Percentiles rank a stretch among this genome's conserved stretches.
phyloP scores from a whole-genome alignment of 2,797 vertebrate genomes.

The Rousettus madagascariensis region DNA sequence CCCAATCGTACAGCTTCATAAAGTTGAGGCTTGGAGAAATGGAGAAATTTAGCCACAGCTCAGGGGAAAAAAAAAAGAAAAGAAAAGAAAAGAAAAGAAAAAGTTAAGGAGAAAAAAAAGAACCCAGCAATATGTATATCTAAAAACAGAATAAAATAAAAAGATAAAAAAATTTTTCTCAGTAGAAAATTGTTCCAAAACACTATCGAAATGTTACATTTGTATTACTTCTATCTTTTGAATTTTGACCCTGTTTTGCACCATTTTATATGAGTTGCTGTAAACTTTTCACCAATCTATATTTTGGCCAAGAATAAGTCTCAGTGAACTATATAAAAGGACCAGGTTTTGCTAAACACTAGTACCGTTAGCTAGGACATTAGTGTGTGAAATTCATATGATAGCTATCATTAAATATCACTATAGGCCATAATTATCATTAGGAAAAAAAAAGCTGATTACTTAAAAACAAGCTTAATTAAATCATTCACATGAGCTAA shows the following conservation, averaged over 20 bases:
- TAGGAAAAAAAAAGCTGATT: neutral
- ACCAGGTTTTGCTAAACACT: neutral
- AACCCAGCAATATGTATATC: neutral
- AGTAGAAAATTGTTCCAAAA: conserved; percentile 1
- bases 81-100: neutral
- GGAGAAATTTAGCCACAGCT: neutral
- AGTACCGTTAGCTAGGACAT: neutral
- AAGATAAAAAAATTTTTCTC: neutral
- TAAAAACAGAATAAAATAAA: conserved; percentile 38
- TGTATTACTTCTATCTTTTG: neutral
- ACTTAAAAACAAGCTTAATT: neutral
- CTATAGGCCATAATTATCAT: neutral
- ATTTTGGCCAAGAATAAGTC: neutral
- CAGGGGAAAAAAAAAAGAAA: neutral
- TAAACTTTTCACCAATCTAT: neutral
- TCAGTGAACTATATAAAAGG: neutral
- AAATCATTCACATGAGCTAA: neutral
- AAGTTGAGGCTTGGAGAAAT: neutral
- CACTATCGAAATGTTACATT: neutral
- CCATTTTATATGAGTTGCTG: neutral
- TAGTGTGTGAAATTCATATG: neutral
- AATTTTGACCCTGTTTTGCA: neutral
- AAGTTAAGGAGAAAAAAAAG: neutral
- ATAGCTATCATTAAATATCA: neutral
- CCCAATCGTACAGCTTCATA: neutral